A percentile compares a stretch with the other conserved stretches of the same genome.
Conservation (phyloP, 2,113 vertebrate species). For the Tupaia chinensis region DNA sequence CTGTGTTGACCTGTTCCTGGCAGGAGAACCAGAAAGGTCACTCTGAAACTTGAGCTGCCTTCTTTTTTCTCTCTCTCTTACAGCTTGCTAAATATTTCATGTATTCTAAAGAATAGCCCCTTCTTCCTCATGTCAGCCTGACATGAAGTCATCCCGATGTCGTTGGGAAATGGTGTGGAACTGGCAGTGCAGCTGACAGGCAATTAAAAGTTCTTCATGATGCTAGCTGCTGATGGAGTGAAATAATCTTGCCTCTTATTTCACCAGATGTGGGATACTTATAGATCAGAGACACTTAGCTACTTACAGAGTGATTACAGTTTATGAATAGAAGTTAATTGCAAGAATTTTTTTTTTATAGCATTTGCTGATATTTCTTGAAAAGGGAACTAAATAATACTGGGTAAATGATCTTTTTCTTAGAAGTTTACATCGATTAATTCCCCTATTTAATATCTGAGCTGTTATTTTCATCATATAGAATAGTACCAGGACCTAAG, state of each 20-base stretch:
- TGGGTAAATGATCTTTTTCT: background rate
- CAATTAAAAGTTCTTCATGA: background rate
- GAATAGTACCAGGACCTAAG: background rate
- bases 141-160: background rate
- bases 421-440: background rate
- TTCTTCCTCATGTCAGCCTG: background rate
- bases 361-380: background rate
- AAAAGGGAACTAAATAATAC: background rate
- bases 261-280: background rate
- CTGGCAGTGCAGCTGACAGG: background rate
- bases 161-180: background rate
- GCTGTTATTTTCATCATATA: background rate
- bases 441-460: background rate
- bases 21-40: rapidly evolving
- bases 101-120: rapidly evolving
- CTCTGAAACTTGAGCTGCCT: background rate
- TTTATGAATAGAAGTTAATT: background rate
- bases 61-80: background rate
- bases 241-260: too few relatives aligned
- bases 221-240: background rate
- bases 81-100: background rate
- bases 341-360: background rate
- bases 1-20: too few relatives aligned
- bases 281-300: background rate
- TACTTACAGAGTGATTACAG: background rate